Evolutionary conservation across 1,140 invertebrate species (phyloP), one percentile per base, ranked within the genome.

Genomic region (Lethrus apterus): DNA sequence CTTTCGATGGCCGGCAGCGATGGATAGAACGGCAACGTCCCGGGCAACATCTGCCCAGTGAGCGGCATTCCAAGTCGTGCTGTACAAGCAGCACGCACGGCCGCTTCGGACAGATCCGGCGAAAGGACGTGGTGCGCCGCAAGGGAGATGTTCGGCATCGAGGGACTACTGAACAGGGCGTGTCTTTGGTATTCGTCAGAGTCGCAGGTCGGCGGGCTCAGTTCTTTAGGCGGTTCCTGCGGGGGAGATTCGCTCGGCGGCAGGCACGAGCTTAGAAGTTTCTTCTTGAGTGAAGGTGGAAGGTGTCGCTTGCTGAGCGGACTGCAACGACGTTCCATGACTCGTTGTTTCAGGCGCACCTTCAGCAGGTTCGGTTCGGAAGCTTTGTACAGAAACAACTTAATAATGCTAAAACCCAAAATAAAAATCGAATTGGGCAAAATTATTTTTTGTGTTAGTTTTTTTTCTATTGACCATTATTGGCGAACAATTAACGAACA

Each of bases 351-450:
- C 63, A 96, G 78, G 63, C 91, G 86, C 72, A 94, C 86, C 79
- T 96, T 96, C 72, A 93, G 78, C 71, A 94, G 81, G 79, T 97
- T 96, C 55, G 93, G 92, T 80, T 96, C 93, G 71, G 93, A 96
- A 64, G 92, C 93, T 95, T 7, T 26, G 24, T n/a, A n/a, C 24
- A 7, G n/a, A 70, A 52, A 51, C 15, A 47, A 14, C 8, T 38
- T 23, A 5, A 41, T 42, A 26, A 42, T 38, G 32, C 5, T 23
- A 30, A 26, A 32, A 30, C 7, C 15, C 4, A 34, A 14, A 7
- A 50, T 5, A 35, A 23, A 50, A 24, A 30, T 21, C n/a, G n/a
- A n/a, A n/a, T n/a, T n/a, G n/a, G n/a, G n/a, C n/a, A n/a, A n/a
- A n/a, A n/a, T n/a, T n/a, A n/a, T n/a, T n/a, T n/a, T n/a, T n/a